Percentiles rank a stretch among this genome's conserved stretches.
Evolutionary conservation across 1,140 invertebrate species (phyloP).

Genomic region (Papilio dardanus): DNA sequence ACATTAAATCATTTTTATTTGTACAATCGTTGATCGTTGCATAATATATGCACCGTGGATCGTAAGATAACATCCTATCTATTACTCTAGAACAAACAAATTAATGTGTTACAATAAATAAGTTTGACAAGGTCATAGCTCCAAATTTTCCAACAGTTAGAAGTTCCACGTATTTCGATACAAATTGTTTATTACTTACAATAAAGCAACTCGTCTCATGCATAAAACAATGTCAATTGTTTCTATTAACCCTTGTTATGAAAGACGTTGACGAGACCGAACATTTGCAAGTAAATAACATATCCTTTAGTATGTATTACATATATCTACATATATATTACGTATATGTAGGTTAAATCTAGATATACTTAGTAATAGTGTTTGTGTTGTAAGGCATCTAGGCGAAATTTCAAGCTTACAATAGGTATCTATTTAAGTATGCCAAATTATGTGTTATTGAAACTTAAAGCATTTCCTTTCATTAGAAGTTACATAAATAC

Average conservation of each 20-base stretch:
- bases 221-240: constrained; percentile 54
- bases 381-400: too few species aligned
- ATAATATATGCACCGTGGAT: neutral
- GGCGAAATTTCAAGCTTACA: too few species aligned
- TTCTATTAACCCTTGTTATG: constrained; percentile 49
- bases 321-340: neutral
- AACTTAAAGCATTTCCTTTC: too few species aligned
- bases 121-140: neutral
- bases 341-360: too few species aligned
- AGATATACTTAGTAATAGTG: too few species aligned
- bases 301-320: neutral
- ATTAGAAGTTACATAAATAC: too few species aligned
- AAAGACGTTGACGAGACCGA: constrained; percentile 3
- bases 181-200: constrained; percentile 25
- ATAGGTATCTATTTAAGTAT: too few species aligned
- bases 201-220: constrained; percentile 18
- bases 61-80: neutral
- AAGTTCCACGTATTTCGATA: constrained; percentile 31
- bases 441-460: too few species aligned
- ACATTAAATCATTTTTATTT: too few species aligned
- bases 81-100: constrained; percentile 2
- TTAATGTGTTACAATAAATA: neutral
- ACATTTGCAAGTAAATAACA: constrained; percentile 7
- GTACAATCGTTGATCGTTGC: neutral
- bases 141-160: constrained; percentile 26